phyloP scores from a whole-genome alignment of 2,888 invertebrate species.

The Limnephilus lunatus region DNA sequence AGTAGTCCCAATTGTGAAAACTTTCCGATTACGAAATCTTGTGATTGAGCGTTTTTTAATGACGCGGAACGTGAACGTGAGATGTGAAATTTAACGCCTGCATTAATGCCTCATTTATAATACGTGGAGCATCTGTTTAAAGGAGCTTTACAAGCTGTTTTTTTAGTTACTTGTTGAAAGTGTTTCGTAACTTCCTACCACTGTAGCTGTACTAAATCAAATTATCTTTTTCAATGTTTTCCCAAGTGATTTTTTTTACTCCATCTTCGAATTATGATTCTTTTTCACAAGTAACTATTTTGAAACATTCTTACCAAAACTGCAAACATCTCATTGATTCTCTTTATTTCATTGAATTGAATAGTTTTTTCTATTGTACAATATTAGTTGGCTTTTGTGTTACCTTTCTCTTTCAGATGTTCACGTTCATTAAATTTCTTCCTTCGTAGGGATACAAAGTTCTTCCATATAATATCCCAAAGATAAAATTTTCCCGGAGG shows the following conservation, averaged over 20 bases:
- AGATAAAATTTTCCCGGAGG: background rate
- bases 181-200: constrained; percentile 24
- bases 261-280: background rate
- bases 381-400: background rate
- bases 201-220: constrained; percentile 10
- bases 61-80: constrained; percentile 15
- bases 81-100: constrained; percentile 43
- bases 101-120: constrained; percentile 18
- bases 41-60: constrained; percentile 45
- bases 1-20: constrained; percentile 13
- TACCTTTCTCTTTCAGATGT: background rate
- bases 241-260: background rate
- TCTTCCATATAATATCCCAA: background rate
- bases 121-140: constrained; percentile 32
- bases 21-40: constrained; percentile 34
- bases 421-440: background rate
- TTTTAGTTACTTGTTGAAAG: background rate
- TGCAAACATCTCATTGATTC: background rate
- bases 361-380: background rate
- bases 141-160: background rate
- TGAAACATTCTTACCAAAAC: background rate
- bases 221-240: background rate
- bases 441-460: background rate
- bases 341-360: background rate
- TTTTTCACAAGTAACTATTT: background rate